A percentile compares a stretch with the other conserved stretches of the same genome.
Evolutionary conservation across 2,888 invertebrate species (phyloP).

Genomic region (Pseudoips prasinana): DNA sequence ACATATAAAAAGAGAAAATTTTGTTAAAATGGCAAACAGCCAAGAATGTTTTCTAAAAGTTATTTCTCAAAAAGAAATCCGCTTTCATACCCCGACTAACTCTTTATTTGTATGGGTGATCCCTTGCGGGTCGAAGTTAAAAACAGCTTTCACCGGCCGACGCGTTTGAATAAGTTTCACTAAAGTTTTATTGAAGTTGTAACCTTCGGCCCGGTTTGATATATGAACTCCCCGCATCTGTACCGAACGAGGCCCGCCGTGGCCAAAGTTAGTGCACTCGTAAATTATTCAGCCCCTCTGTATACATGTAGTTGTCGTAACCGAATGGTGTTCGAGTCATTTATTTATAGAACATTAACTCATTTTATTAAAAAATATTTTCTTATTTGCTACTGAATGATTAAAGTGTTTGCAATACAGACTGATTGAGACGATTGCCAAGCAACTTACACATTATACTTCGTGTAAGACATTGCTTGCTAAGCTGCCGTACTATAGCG

Average conservation of each 20-base stretch:
- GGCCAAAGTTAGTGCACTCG: slow-evolving; percentile 71
- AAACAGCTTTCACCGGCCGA: slow-evolving; percentile 69
- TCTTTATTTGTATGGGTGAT: slow-evolving; percentile 74
- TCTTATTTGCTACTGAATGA: too few relatives aligned
- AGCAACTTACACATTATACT: slow-evolving; percentile 26
- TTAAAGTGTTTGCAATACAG: slow-evolving; percentile 18
- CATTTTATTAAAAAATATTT: neutral
- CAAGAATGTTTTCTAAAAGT: slow-evolving; percentile 47
- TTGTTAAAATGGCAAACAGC: slow-evolving; percentile 44
- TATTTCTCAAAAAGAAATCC: slow-evolving; percentile 56
- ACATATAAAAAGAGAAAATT: slow-evolving; percentile 37
- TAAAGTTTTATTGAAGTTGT: slow-evolving; percentile 66
- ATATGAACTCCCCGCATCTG: slow-evolving; percentile 65
- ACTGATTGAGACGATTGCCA: slow-evolving; percentile 25
- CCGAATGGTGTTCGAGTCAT: slow-evolving; percentile 52
- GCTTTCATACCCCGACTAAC: slow-evolving; percentile 61
- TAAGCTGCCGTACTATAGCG: slow-evolving; percentile 1
- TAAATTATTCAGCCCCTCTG: slow-evolving; percentile 76
- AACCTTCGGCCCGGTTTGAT: slow-evolving; percentile 67
- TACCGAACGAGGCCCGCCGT: slow-evolving; percentile 54
- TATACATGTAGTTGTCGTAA: slow-evolving; percentile 59
- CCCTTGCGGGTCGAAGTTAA: slow-evolving; percentile 73
- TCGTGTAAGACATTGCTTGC: slow-evolving; percentile 30
- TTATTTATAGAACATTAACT: slow-evolving; percentile 20
- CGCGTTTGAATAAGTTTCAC: slow-evolving; percentile 61